These are phyloP conservation scores for Ladona fulva DNA, from an alignment of 1,140 invertebrate genomes.

Conservation along the genomic window DNA sequence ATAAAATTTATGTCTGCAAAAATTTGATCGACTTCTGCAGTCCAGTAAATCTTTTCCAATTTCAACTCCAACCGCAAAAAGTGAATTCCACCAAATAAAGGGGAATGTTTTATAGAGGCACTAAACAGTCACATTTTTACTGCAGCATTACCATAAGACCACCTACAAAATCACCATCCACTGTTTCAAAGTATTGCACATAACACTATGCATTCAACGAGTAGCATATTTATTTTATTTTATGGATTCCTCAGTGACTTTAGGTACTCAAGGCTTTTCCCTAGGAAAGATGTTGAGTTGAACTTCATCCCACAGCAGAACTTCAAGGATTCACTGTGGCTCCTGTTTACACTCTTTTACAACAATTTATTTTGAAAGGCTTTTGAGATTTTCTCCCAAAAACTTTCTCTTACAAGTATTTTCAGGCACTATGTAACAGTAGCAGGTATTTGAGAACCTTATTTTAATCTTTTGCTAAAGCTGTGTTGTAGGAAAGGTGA, in stretches of 20 bases:
- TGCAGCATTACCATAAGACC: not conserved
- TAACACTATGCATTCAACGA: not conserved
- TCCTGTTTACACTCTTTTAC: not conserved
- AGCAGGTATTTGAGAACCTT: not conserved
- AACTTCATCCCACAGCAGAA: not conserved
- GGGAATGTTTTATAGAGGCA: not conserved
- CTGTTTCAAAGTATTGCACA: not conserved
- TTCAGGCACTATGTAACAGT: constrained; percentile 9
- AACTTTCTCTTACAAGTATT: not conserved
- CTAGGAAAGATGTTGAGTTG: not conserved
- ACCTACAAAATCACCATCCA: not conserved
- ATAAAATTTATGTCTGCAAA: constrained; percentile 10
- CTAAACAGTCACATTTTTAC: not conserved
- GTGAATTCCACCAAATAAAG: not conserved
- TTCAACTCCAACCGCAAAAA: not conserved
- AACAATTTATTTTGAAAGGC: not conserved
- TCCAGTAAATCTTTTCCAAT: not conserved
- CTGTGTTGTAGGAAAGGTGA: not conserved
- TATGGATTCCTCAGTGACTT: not conserved
- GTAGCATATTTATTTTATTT: not conserved
- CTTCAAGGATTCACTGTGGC: not conserved
- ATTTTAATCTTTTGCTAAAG: not conserved
- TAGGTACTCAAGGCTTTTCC: not conserved
- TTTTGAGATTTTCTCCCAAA: constrained; percentile 4
- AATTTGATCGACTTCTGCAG: not conserved